These are phyloP conservation scores for Amniataba percoides DNA, from an alignment of 2,797 vertebrate species.

Conservation along the genomic window DNA sequence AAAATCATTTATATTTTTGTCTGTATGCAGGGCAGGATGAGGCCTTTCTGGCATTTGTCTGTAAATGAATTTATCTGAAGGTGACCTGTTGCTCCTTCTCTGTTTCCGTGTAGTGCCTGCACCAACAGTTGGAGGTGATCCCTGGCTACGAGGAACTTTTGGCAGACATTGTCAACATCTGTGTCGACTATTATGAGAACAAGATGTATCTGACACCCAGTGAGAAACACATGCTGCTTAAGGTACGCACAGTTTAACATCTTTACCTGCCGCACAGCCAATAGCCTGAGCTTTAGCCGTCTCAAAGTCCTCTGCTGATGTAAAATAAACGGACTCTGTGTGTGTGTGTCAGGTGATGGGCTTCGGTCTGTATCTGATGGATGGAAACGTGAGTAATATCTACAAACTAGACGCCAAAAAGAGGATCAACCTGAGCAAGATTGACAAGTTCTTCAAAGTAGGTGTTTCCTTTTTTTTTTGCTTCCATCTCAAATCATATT, in stretches of 20 bases:
- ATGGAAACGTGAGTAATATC: constrained; percentile 96
- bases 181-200: constrained; percentile 98
- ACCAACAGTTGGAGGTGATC: constrained; percentile 98
- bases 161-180: constrained; percentile 98
- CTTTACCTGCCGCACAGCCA: not conserved
- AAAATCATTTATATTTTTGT: not conserved
- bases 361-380: constrained; percentile 98
- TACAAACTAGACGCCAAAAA: constrained; percentile 99
- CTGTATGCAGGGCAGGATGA: not conserved
- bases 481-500: constrained; percentile 37
- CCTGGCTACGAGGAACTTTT: constrained; percentile 96
- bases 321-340: constrained; percentile 25
- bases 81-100: constrained; percentile 21
- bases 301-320: not conserved
- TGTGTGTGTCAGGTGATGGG: constrained; percentile 93
- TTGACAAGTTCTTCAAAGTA: constrained; percentile 98
- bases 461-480: constrained; percentile 26
- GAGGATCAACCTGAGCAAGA: constrained; percentile 97
- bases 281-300: not conserved
- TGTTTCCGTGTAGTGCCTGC: constrained; percentile 88
- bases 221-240: constrained; percentile 99
- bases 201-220: constrained; percentile 99
- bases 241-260: constrained; percentile 82
- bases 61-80: constrained; percentile 14
- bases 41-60: not conserved